Evolutionary conservation across 2,888 invertebrate genomes (phyloP).

Genomic region (Drosophila mercatorum): DNA sequence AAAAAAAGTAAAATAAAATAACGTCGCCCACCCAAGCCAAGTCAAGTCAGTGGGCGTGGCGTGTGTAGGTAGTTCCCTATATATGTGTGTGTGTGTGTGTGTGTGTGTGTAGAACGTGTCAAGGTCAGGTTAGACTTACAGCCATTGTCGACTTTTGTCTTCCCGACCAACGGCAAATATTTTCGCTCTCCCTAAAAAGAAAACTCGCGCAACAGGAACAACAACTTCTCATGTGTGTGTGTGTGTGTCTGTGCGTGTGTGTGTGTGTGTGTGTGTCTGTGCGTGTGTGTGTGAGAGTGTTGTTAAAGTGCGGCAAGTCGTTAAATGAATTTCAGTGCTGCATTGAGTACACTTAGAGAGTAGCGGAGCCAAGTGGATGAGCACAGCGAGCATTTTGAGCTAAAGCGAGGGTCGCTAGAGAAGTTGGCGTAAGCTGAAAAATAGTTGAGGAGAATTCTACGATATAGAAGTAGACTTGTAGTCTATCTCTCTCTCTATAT

Average conservation of each 20-base stretch:
- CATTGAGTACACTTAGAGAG: conserved; percentile 69
- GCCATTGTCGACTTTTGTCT: conserved; percentile 69
- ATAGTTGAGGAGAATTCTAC: too few relatives aligned
- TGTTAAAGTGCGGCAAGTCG: conserved; percentile 77
- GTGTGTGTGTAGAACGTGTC: conserved; percentile 61
- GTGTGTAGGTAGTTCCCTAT: background rate
- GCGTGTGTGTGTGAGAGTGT: conserved; percentile 33
- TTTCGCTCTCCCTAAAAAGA: conserved; percentile 7
- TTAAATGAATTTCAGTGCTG: conserved; percentile 79
- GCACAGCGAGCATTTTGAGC: conserved; percentile 57
- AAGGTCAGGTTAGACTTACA: conserved; percentile 72
- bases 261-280: conserved; percentile 8
- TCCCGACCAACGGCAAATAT: conserved; percentile 16
- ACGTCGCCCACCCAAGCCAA: conserved; percentile 21
- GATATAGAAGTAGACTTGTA: too few relatives aligned
- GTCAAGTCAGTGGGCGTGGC: background rate
- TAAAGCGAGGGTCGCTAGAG: conserved; percentile 23
- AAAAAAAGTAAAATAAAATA: conserved; percentile 14
- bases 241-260: background rate
- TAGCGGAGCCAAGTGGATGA: conserved; percentile 71
- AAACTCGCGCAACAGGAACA: conserved; percentile 66
- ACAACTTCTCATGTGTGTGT: conserved; percentile 39
- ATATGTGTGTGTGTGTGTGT: conserved; percentile 1
- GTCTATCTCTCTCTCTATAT: too few relatives aligned
- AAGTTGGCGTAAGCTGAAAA: background rate